Conservation (phyloP, 2,113 vertebrate genomes). For the Ictidomys tridecemlineatus region DNA sequence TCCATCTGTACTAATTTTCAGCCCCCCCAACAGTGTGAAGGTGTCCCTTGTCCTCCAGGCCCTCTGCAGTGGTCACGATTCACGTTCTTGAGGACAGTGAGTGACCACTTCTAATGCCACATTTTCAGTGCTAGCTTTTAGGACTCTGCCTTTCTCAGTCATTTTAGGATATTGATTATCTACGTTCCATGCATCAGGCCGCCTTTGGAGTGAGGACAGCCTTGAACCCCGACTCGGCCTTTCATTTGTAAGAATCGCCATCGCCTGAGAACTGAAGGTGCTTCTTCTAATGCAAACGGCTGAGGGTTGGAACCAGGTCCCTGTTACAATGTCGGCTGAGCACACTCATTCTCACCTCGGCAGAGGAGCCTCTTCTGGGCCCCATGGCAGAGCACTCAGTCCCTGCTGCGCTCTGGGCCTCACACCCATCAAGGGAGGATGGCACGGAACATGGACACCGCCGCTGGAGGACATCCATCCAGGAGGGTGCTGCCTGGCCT, state of each 20-base stretch:
- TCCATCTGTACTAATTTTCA: no score
- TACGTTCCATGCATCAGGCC: neutral
- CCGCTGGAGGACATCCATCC: neutral
- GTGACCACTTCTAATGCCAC: neutral
- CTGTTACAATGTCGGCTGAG: neutral
- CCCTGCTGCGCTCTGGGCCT: neutral
- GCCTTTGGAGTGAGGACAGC: neutral
- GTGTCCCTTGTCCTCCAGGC: neutral
- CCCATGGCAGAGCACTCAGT: neutral
- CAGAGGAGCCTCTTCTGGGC: neutral
- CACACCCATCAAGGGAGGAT: neutral
- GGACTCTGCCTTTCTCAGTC: neutral
- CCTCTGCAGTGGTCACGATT: no score
- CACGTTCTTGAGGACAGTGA: neutral
- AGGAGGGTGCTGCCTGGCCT: neutral
- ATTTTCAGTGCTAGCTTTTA: neutral
- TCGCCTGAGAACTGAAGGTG: neutral
- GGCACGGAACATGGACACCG: fast-evolving
- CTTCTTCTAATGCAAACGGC: neutral
- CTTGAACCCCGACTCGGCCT: neutral
- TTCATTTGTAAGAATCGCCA: neutral
- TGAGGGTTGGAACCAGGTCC: neutral
- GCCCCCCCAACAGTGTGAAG: no score
- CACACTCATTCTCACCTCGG: neutral
- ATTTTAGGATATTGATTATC: neutral